Evolutionary conservation across 2,888 invertebrate species (phyloP).

Genomic region (Troides aeacus): DNA sequence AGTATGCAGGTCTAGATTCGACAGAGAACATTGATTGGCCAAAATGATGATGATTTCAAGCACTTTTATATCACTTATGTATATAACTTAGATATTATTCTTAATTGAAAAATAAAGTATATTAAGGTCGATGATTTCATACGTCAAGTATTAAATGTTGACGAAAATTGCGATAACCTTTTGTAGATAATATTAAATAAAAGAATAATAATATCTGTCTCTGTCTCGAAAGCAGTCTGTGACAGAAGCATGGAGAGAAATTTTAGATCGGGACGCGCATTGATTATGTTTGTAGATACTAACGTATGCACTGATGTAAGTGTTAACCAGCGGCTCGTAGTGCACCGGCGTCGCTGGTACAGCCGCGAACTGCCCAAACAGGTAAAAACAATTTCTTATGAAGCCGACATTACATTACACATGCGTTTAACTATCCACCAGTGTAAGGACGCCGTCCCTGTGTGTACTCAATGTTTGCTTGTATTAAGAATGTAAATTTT

Average conservation of each 20-base stretch:
- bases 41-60: no score
- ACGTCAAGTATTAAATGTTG: no score
- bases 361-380: slow-evolving; percentile 29
- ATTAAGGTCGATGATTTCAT: no score
- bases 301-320: slow-evolving; percentile 60
- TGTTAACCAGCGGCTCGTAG: slow-evolving; percentile 58
- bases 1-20: no score
- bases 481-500: slow-evolving; percentile 23
- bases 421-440: slow-evolving; percentile 26
- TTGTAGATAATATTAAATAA: no score
- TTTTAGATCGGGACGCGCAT: slow-evolving; percentile 30
- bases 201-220: neutral
- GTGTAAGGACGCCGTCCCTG: slow-evolving; percentile 17
- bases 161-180: no score
- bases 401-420: slow-evolving; percentile 27
- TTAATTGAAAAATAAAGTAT: no score
- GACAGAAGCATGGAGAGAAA: slow-evolving; percentile 18
- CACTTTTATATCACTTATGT: no score
- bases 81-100: no score
- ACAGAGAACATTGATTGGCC: no score
- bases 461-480: slow-evolving; percentile 21
- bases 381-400: slow-evolving; percentile 31
- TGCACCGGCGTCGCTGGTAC: slow-evolving; percentile 45
- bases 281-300: slow-evolving; percentile 56
- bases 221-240: slow-evolving; percentile 28